Base-by-base conservation (phyloP, 1,140 invertebrate species). In the Nylanderia fulva region DNA sequence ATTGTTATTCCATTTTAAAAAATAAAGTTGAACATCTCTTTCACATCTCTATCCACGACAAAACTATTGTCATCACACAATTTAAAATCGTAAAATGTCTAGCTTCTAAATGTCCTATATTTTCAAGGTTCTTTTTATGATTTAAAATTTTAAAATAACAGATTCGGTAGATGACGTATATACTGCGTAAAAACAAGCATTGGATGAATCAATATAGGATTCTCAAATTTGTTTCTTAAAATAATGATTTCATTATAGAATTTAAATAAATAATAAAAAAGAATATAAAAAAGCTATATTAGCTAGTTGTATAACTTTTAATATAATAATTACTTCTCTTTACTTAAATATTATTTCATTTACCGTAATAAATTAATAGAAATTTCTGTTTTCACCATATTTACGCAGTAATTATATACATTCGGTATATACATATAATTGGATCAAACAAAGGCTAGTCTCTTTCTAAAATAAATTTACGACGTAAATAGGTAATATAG, bases 401-500 rank as follows among this genome's bases (percentile, higher is more conserved):
- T 29, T 42, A 5, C 18, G 0, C 1, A 11, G 11, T 68, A n/a
- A 21, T 58, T 39, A 13, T 13, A 18, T n/a, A 3, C 13, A 66
- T 52, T 24, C 7, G 5, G 5, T 9, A 39, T 39, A 33, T 33
- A 33, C 3, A 33, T 3, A 29, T 36, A 42, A 60, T 0, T 29
- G 7, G 15, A 45, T 2, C 21, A 24, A 42, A 5, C 24, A 56
- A 69, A 58, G 13, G 33, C 13, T 18, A 0, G 2, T 58, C 15
- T 29, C 7, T 58, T 82, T n/a, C n/a, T n/a, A n/a, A n/a, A 7
- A 82, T 27, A 72, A 82, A 82, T 39, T 8, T 27, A 1, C 64
- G 15, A 56, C 45, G 33, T 56, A 80, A 80, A 80, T 80, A 79
- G 29, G 52, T 24, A 39, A 54, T 82, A 61, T 68, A 56, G 27